Conservation (phyloP, 2,113 vertebrate genomes). For the Glaucomys volans region DNA sequence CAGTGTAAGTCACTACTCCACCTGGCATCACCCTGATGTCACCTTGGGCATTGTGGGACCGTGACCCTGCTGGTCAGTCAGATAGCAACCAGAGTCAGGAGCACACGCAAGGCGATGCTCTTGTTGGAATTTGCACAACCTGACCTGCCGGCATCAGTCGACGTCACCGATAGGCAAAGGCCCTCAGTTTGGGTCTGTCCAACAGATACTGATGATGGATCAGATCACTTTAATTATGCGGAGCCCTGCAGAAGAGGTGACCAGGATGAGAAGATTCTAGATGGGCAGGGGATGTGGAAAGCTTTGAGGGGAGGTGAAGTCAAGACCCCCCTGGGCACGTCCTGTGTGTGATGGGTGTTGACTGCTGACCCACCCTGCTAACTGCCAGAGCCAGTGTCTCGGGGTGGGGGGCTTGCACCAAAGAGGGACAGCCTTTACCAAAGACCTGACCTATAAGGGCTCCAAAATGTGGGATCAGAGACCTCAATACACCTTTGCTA, state of each 20-base stretch:
- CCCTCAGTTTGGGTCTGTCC: rapidly evolving
- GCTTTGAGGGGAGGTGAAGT: not conserved
- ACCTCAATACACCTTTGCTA: not conserved
- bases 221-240: not conserved
- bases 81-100: not conserved
- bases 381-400: not conserved
- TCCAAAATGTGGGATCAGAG: not conserved
- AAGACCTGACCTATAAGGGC: not conserved
- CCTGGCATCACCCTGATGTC: rapidly evolving
- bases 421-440: not conserved
- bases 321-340: not conserved
- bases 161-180: not conserved
- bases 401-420: not conserved
- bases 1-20: not conserved
- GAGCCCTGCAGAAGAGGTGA: not conserved
- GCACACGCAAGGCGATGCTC: not conserved
- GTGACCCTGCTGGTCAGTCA: not conserved
- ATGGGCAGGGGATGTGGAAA: not conserved
- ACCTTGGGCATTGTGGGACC: not conserved
- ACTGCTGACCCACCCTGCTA: not conserved
- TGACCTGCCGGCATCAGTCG: not conserved
- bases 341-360: not conserved
- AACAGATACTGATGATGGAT: not conserved
- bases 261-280: not conserved
- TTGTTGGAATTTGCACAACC: not conserved